Base-by-base conservation (phyloP, 2,797 vertebrate genomes). In the Trematomus bernacchii region DNA sequence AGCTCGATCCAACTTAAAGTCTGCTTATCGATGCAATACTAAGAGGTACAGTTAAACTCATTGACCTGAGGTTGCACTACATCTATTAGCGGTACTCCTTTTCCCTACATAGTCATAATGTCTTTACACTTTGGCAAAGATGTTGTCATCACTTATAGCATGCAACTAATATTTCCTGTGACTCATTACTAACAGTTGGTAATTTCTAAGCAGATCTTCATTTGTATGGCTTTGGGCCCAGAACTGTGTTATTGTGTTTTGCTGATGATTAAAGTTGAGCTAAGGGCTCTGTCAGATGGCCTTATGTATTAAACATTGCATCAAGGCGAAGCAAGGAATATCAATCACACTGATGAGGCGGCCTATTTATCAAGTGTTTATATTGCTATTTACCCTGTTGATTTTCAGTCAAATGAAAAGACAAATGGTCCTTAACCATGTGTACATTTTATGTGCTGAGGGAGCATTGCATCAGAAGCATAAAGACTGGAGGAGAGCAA, bases 301-400 rank as follows among this genome's bases (percentile, higher is more conserved):
- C 71, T 87, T 71, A 79, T 84, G 72, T 82, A 84, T 89, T 80
- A 82, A 87, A 84, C 59, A 85, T 82, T 43, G 53, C 78, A 86
- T 76, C 44, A 51, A 68, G 58, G 66, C 79, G 71, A 80, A 82
- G 53, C 33, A 15, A 52, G 54, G 81, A 77, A 65, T 66, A 89
- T 88, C 87, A 90, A 74, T 88, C 85, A 88, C 52, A 46, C 79
- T 73, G 80, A 85, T 72, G 71, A 76, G 65, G 53, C 69, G 46
- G 70, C 52, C 79, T 81, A 76, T 91, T 90, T 77, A 83, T 90
- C 79, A 83, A 72, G 47, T 71, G 78, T 86, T 88, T 87, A 82
- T 53, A 80, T 55, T 62, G 55, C 47, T 59, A 61, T 91, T 87
- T 85, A 80, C 83, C 86, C 82, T 82, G 83, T 78, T 90, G 84